phyloP scores from a whole-genome alignment of 92 coral and sea anemone genomes.

The Virgularia gustaviana region DNA sequence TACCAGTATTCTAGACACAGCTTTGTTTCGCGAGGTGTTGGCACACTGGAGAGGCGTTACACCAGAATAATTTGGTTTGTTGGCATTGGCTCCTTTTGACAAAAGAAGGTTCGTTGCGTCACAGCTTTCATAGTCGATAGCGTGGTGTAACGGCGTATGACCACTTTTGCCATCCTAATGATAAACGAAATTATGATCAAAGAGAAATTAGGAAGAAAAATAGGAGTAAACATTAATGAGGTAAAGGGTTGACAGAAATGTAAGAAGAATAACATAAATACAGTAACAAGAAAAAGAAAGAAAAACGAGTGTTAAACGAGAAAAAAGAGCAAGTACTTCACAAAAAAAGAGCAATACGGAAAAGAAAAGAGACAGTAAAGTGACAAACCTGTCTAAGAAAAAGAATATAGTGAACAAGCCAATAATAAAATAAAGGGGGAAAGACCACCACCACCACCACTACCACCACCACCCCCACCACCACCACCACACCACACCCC shows the following conservation, averaged over 20 bases:
- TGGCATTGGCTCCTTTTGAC: constrained; percentile 64
- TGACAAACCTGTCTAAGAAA: too few species aligned
- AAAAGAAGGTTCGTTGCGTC: constrained; percentile 57
- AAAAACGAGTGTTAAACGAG: too few species aligned
- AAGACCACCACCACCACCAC: too few species aligned
- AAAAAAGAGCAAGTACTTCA: too few species aligned
- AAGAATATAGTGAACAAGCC: too few species aligned
- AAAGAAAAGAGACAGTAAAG: too few species aligned
- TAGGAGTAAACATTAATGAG: not conserved
- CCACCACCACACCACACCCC: too few species aligned
- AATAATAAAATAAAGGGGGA: too few species aligned
- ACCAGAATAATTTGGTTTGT: constrained; percentile 71
- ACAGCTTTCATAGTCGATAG: constrained; percentile 67
- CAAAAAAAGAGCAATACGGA: too few species aligned
- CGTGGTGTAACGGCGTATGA: constrained; percentile 89
- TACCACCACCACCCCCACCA: too few species aligned
- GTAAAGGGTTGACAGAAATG: not conserved
- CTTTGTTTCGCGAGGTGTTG: constrained; percentile 67
- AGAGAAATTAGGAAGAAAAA: not conserved
- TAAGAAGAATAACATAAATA: too few species aligned
- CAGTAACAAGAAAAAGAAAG: too few species aligned
- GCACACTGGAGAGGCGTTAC: constrained; percentile 80
- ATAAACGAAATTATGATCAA: not conserved
- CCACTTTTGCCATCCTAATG: constrained; percentile 95
- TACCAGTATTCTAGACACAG: constrained; percentile 51